Base-by-base conservation (phyloP, 2,888 invertebrate genomes). In the Zaprionus bogoriensis region DNA sequence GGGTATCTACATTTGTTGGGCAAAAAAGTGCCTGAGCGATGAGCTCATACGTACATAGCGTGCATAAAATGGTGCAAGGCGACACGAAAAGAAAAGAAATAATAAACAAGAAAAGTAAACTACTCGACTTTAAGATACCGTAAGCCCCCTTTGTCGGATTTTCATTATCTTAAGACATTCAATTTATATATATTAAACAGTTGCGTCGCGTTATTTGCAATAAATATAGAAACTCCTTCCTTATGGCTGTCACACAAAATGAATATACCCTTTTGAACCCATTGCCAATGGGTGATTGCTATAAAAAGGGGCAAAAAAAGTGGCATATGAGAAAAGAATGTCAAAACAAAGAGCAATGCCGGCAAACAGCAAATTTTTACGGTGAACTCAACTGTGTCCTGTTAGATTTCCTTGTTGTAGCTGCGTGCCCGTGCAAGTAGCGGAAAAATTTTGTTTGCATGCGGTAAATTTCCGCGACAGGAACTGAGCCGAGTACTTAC, bases 401-500 rank as follows among this genome's bases (percentile, higher is more conserved):
- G 58, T 38, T 50, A 48, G 12, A 61, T 17, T 47, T 54, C 14
- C 20, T 41, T 28, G 39, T 25, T 39, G 32, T 47, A 47, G 28
- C 53, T 53, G 72, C 61, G 71, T 74, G 60, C 51, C 59, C 50
- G 55, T 39, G 28, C 42, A 60, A 67, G 58, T 38, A 62, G 74
- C 74, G 54, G 71, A 84, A 84, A 83, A 83, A 82, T 83, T 84
- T 87, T 85, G 81, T 80, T 85, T 87, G 85, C 85, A 87, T 85
- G 85, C 73, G 76, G 81, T 73, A 87, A 84, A 85, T 85, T 87
- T 86, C 87, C 81, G 85, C 87, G 85, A 86, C 85, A 86, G 85
- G 85, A 87, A 85, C 87, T 66, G 39, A 20, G 47, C 22, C 32
- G 4, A 12, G 41, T n/a, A 20, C 44, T 41, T 61, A 54, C 36